phyloP scores from a whole-genome alignment of 2,888 invertebrate species.

The Sinopyrophorus schimmeli region DNA sequence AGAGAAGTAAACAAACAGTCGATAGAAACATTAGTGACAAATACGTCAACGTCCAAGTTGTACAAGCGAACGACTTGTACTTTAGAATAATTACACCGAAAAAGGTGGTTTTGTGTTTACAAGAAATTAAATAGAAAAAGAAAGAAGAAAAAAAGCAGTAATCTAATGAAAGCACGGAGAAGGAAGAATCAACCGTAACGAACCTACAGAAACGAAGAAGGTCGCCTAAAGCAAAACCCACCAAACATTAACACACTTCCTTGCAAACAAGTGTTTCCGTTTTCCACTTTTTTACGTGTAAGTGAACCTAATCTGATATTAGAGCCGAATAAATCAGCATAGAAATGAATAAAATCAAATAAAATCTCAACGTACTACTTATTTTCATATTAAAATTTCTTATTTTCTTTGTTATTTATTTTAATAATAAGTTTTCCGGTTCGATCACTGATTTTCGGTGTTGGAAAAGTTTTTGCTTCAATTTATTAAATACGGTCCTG shows the following conservation, averaged over 20 bases:
- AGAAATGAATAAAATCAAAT: too few species aligned
- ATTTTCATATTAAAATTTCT: too few species aligned
- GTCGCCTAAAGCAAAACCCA: slow-evolving; percentile 12
- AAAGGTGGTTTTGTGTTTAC: slow-evolving; percentile 3
- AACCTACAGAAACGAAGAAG: slow-evolving; percentile 10
- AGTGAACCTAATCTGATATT: slow-evolving; percentile 3
- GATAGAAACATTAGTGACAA: not conserved
- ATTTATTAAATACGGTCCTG: too few species aligned
- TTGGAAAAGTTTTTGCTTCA: too few species aligned
- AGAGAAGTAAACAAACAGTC: not conserved
- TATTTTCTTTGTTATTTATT: too few species aligned
- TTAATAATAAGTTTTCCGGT: too few species aligned
- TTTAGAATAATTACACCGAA: slow-evolving; percentile 8
- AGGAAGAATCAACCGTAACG: slow-evolving; percentile 13
- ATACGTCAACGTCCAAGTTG: not conserved
- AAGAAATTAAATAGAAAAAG: slow-evolving; percentile 7
- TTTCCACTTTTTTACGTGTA: slow-evolving; percentile 8
- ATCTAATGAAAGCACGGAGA: slow-evolving; percentile 15
- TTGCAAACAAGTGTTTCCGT: slow-evolving; percentile 18
- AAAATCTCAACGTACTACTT: too few species aligned
- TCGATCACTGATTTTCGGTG: too few species aligned
- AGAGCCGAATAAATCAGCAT: too few species aligned
- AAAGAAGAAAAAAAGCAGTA: slow-evolving; percentile 4
- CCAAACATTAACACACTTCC: slow-evolving; percentile 21
- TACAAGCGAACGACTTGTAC: slow-evolving; percentile 3